Evolutionary conservation across 2,888 invertebrate genomes (phyloP).

Genomic region (Tenodera sinensis): DNA sequence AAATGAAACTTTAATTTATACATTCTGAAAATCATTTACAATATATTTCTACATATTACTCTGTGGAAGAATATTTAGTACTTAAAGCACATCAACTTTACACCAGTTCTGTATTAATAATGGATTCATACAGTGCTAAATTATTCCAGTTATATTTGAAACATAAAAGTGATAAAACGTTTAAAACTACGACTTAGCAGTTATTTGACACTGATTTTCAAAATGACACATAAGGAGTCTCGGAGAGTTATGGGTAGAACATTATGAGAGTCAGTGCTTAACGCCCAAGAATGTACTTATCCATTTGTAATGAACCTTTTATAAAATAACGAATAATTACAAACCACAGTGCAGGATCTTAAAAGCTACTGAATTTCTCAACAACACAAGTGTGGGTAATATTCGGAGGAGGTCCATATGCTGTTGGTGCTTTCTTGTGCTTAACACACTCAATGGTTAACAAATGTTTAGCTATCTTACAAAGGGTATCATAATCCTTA

Average conservation of each 20-base stretch:
- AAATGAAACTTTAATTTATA: slow-evolving; percentile 28
- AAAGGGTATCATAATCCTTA: too few species aligned
- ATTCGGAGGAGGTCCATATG: too few species aligned
- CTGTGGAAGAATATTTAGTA: slow-evolving; percentile 24
- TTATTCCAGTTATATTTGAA: neutral
- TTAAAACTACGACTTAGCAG: neutral
- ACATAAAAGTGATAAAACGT: neutral
- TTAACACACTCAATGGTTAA: too few species aligned
- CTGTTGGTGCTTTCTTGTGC: too few species aligned
- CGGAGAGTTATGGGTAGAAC: neutral
- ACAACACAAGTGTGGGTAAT: too few species aligned
- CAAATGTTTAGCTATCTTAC: too few species aligned
- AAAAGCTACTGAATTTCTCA: too few species aligned
- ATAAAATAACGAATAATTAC: too few species aligned
- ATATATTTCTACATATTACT: slow-evolving; percentile 14
- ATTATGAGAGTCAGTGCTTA: neutral
- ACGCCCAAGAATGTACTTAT: too few species aligned
- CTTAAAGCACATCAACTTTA: slow-evolving; percentile 2
- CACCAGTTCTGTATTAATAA: neutral
- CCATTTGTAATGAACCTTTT: too few species aligned
- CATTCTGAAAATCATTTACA: slow-evolving; percentile 27
- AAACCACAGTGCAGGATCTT: too few species aligned
- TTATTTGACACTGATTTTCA: too few species aligned
- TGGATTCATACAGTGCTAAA: neutral
- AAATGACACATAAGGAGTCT: neutral